Percentiles rank a stretch among this genome's conserved stretches.
phyloP scores from a whole-genome alignment of 2,888 invertebrate genomes.

The Drosophila stalkeri region DNA sequence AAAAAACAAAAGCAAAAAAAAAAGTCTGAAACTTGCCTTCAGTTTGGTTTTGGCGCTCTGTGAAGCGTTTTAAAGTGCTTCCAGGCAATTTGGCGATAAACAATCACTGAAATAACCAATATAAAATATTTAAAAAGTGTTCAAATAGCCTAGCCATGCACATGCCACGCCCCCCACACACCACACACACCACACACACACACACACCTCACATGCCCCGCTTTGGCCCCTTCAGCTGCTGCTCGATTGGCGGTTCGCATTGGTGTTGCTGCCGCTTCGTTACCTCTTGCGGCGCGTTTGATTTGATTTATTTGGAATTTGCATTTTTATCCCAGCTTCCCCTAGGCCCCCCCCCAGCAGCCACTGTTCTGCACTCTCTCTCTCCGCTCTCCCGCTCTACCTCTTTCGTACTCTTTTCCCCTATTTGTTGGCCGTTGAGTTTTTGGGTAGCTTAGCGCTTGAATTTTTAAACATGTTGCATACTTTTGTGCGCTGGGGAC shows the following conservation, averaged over 20 bases:
- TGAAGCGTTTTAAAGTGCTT: slow-evolving; percentile 83
- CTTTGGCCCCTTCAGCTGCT: neutral
- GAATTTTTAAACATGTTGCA: slow-evolving; percentile 77
- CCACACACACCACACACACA: neutral
- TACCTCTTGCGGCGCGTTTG: slow-evolving; percentile 79
- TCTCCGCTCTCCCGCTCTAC: slow-evolving; percentile 9
- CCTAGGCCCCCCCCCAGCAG: neutral
- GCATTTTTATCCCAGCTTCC: slow-evolving; percentile 61
- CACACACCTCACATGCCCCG: neutral
- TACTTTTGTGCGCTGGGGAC: slow-evolving; percentile 69
- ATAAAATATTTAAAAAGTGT: slow-evolving; percentile 78
- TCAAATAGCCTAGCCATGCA: slow-evolving; percentile 56
- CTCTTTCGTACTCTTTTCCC: neutral
- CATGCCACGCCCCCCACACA: neutral
- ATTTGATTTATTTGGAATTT: slow-evolving; percentile 78
- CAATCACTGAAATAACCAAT: slow-evolving; percentile 78
- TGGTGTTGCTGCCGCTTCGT: slow-evolving; percentile 83
- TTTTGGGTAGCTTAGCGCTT: slow-evolving; percentile 46
- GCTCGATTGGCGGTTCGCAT: slow-evolving; percentile 53
- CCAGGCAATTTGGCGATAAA: slow-evolving; percentile 83
- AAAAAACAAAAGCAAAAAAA: neutral
- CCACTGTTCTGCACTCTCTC: neutral
- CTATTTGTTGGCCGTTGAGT: neutral
- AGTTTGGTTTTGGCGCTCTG: slow-evolving; percentile 64
- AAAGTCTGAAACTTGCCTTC: neutral